phyloP scores from a whole-genome alignment of 2,797 vertebrate genomes.

The Xenopus petersii region DNA sequence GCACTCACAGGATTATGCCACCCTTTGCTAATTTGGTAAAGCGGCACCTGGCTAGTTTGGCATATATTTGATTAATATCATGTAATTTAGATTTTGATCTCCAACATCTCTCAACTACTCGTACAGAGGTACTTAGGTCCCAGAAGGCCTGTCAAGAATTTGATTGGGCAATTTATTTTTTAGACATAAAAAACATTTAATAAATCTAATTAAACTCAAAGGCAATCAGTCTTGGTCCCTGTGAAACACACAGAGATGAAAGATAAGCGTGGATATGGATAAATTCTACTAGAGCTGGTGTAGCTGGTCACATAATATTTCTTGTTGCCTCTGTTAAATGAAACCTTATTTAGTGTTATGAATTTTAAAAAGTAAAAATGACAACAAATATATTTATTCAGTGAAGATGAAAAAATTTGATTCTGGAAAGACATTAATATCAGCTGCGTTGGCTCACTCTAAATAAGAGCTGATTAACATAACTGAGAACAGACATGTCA shows the following conservation, averaged over 20 bases:
- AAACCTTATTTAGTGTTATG: too few relatives aligned
- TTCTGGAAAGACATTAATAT: too few relatives aligned
- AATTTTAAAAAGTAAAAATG: too few relatives aligned
- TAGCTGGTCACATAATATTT: not conserved
- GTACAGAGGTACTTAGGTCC: not conserved
- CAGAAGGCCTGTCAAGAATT: conserved; percentile 1
- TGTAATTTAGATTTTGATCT: not conserved
- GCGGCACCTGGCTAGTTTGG: too few relatives aligned
- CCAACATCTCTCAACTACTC: not conserved
- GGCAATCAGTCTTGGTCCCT: not conserved
- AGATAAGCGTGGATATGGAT: not conserved
- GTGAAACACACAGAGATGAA: not conserved
- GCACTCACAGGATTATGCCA: too few relatives aligned
- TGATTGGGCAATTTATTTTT: conserved; percentile 1
- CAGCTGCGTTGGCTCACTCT: too few relatives aligned
- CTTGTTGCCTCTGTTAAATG: too few relatives aligned
- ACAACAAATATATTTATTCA: too few relatives aligned
- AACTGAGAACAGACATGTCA: too few relatives aligned
- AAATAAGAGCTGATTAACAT: too few relatives aligned
- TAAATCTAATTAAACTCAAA: conserved; percentile 13
- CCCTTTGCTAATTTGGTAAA: too few relatives aligned
- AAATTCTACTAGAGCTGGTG: not conserved
- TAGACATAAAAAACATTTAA: conserved; percentile 4
- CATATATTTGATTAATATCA: not conserved
- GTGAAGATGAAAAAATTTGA: too few relatives aligned